A percentile compares a stretch with the other conserved stretches of the same genome.
Evolutionary conservation across 2,888 invertebrate genomes (phyloP).

Genomic region (Hololepta plana): DNA sequence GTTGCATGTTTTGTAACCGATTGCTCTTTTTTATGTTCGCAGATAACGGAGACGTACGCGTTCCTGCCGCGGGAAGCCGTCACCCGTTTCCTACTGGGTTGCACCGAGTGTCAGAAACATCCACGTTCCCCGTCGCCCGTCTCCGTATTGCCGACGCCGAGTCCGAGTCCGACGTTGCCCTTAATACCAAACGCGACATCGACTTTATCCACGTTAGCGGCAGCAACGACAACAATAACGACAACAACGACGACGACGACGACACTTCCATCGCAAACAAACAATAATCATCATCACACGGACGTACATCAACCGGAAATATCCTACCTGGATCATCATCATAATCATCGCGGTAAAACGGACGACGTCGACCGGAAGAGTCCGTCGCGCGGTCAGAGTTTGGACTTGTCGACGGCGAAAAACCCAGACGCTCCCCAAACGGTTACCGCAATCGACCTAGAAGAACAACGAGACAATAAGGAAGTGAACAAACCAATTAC

Average conservation of each 20-base stretch:
- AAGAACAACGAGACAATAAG: too few relatives aligned
- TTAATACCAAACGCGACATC: conserved; percentile 15
- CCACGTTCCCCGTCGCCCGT: conserved; percentile 47
- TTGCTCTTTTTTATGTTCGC: conserved; percentile 26
- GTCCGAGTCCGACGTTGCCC: conserved; percentile 23
- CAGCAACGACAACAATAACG: background rate
- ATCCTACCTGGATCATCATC: too few relatives aligned
- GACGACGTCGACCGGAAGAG: too few relatives aligned
- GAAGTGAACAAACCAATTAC: too few relatives aligned
- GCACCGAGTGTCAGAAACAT: conserved; percentile 78
- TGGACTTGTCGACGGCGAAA: too few relatives aligned
- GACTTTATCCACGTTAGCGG: conserved; percentile 4
- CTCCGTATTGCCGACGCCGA: conserved; percentile 27
- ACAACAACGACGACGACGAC: conserved; percentile 1
- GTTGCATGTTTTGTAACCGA: conserved; percentile 11
- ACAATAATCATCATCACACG: too few relatives aligned
- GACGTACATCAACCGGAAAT: too few relatives aligned
- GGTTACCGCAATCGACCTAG: too few relatives aligned
- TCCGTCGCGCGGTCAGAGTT: too few relatives aligned
- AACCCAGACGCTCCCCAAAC: too few relatives aligned
- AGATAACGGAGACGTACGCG: conserved; percentile 95
- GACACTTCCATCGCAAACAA: conserved; percentile 1
- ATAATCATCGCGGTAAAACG: too few relatives aligned
- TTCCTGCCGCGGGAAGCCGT: conserved; percentile 92
- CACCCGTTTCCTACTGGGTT: conserved; percentile 86